phyloP scores from a whole-genome alignment of 2,113 vertebrate species.

The Alexandromys fortis region DNA sequence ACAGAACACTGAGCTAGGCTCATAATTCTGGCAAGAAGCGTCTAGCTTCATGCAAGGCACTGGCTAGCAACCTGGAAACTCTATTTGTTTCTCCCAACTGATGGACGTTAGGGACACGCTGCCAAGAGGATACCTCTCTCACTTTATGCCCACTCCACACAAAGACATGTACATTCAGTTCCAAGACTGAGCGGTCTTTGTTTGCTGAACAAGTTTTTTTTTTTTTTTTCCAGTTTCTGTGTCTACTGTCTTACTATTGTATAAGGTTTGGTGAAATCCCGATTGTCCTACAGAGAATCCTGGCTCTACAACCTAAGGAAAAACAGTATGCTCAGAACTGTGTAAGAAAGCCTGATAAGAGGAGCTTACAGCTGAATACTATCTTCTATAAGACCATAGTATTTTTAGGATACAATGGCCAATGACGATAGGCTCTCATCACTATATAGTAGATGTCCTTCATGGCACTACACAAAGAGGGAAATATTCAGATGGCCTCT shows the following conservation, averaged over 20 bases:
- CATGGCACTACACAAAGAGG: not conserved
- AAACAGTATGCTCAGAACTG: not conserved
- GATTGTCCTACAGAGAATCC: not conserved
- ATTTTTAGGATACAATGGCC: not conserved
- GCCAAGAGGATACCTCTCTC: not conserved
- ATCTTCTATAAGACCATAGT: not conserved
- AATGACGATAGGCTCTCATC: not conserved
- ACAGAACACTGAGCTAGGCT: constrained; percentile 53
- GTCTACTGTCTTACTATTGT: not conserved
- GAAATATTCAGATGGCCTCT: not conserved
- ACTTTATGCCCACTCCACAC: constrained; percentile 49
- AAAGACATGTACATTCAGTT: constrained; percentile 33
- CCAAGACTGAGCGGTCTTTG: not conserved
- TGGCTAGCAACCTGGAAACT: not conserved
- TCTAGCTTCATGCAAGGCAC: not conserved
- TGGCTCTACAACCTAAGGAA: not conserved
- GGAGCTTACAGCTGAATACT: not conserved
- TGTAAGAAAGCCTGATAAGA: not conserved
- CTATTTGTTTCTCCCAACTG: not conserved
- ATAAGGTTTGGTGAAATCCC: not conserved
- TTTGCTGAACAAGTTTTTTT: not conserved
- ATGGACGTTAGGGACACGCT: not conserved
- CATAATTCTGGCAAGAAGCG: constrained; percentile 24
- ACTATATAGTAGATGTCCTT: not conserved
- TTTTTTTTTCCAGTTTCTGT: not conserved